These are phyloP conservation scores for Cydia amplana DNA, from an alignment of 1,140 invertebrate species.

Conservation along the genomic window DNA sequence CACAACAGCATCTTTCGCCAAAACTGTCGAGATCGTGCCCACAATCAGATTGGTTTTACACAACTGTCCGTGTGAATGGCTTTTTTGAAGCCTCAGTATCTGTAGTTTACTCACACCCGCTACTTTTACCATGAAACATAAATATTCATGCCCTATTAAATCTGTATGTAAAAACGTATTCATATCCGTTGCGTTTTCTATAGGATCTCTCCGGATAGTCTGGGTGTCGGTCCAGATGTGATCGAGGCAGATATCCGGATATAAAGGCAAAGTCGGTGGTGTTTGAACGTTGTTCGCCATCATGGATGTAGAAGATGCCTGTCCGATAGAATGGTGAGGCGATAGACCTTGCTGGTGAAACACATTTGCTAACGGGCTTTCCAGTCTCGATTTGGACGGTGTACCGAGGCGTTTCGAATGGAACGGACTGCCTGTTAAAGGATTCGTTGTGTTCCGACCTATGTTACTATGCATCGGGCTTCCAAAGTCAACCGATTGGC, in stretches of 20 bases:
- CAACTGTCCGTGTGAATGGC: slow-evolving; percentile 80
- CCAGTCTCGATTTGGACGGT: slow-evolving; percentile 76
- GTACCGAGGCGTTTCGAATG: slow-evolving; percentile 61
- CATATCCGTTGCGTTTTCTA: slow-evolving; percentile 80
- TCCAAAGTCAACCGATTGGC: slow-evolving; percentile 72
- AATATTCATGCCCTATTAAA: slow-evolving; percentile 89
- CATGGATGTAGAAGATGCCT: slow-evolving; percentile 73
- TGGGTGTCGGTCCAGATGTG: slow-evolving; percentile 91
- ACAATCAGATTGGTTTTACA: slow-evolving; percentile 84
- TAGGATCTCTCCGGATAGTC: slow-evolving; percentile 76
- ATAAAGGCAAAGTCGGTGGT: slow-evolving; percentile 84
- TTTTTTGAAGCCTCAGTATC: slow-evolving; percentile 88
- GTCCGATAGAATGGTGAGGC: slow-evolving; percentile 73
- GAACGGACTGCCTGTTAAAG: slow-evolving; percentile 62
- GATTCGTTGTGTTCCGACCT: slow-evolving; percentile 57
- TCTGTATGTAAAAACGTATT: slow-evolving; percentile 92
- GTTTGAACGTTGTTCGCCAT: slow-evolving; percentile 58
- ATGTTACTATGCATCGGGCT: slow-evolving; percentile 63
- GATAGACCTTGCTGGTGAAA: slow-evolving; percentile 75
- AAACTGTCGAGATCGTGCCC: slow-evolving; percentile 85
- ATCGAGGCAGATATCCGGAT: slow-evolving; percentile 92
- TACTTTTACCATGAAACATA: slow-evolving; percentile 88
- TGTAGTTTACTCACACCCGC: slow-evolving; percentile 83
- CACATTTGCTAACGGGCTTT: slow-evolving; percentile 82
- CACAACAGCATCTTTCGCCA: slow-evolving; percentile 91